These are phyloP conservation scores for Kradibia gibbosae DNA, from an alignment of 1,140 invertebrate genomes.

Conservation along the genomic window DNA sequence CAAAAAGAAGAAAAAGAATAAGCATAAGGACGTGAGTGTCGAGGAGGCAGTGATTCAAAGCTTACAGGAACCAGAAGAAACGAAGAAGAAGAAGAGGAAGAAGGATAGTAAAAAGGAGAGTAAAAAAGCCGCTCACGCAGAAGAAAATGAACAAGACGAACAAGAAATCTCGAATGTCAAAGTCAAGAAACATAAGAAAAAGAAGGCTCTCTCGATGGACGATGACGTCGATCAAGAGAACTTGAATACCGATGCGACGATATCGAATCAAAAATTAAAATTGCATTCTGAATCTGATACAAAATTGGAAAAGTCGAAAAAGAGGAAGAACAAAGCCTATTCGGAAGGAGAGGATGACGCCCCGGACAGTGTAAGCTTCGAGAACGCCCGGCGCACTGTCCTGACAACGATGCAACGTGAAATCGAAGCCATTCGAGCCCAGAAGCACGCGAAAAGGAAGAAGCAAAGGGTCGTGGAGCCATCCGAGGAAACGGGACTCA, in stretches of 20 bases:
- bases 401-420: conserved; percentile 19
- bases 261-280: conserved; percentile 6
- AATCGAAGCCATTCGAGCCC: conserved; percentile 26
- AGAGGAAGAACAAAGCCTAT: background rate
- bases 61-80: background rate
- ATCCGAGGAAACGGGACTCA: conserved; percentile 32
- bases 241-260: background rate
- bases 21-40: background rate
- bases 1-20: conserved; percentile 11
- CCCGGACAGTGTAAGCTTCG: conserved; percentile 29
- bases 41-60: background rate
- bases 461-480: background rate
- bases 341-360: background rate
- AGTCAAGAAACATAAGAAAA: conserved; percentile 22
- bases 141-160: conserved; percentile 15
- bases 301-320: conserved; percentile 21
- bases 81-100: conserved; percentile 45
- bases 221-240: conserved; percentile 32
- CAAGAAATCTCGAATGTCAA: background rate
- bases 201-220: background rate
- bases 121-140: background rate
- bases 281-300: background rate
- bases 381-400: conserved; percentile 28
- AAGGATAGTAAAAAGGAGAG: background rate
- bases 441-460: conserved; percentile 45